phyloP scores from a whole-genome alignment of 2,888 invertebrate genomes.

The Temnothorax unifasciatus region DNA sequence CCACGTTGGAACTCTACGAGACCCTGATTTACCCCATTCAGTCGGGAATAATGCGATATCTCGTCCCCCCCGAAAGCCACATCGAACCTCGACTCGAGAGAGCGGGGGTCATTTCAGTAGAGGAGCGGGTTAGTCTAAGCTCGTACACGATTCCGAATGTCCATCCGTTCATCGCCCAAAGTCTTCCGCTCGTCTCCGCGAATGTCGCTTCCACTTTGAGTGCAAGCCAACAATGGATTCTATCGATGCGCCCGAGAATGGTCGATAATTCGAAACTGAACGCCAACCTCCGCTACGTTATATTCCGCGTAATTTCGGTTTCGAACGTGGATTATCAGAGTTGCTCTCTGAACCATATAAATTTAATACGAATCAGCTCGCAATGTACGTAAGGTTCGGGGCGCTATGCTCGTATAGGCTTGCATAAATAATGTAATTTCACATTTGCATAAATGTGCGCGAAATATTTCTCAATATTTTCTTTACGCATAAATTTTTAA shows the following conservation, averaged over 20 bases:
- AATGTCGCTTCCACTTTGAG: constrained; percentile 60
- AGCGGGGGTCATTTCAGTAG: constrained; percentile 67
- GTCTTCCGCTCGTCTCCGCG: constrained; percentile 50
- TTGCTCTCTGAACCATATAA: constrained; percentile 50
- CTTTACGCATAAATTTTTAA: not conserved
- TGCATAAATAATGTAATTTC: constrained; percentile 35
- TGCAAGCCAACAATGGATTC: constrained; percentile 52
- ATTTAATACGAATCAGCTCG: constrained; percentile 39
- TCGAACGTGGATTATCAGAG: constrained; percentile 31
- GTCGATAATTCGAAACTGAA: constrained; percentile 56
- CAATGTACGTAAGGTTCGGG: constrained; percentile 24
- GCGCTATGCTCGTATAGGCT: not conserved
- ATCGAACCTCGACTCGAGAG: constrained; percentile 68
- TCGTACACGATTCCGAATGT: constrained; percentile 70
- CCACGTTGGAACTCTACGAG: constrained; percentile 77
- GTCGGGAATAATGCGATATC: constrained; percentile 78
- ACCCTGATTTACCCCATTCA: constrained; percentile 82
- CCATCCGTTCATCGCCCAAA: constrained; percentile 57
- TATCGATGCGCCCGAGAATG: constrained; percentile 45
- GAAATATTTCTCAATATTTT: not conserved
- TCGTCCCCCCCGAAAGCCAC: constrained; percentile 72
- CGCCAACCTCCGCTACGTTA: constrained; percentile 6
- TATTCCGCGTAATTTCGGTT: constrained; percentile 45
- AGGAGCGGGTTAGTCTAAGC: constrained; percentile 62
- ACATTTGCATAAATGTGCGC: not conserved